A percentile compares a stretch with the other conserved stretches of the same genome.
These are phyloP conservation scores for Buphagus erythrorhynchus DNA, from an alignment of 2,797 vertebrate species.

Conservation along the genomic window DNA sequence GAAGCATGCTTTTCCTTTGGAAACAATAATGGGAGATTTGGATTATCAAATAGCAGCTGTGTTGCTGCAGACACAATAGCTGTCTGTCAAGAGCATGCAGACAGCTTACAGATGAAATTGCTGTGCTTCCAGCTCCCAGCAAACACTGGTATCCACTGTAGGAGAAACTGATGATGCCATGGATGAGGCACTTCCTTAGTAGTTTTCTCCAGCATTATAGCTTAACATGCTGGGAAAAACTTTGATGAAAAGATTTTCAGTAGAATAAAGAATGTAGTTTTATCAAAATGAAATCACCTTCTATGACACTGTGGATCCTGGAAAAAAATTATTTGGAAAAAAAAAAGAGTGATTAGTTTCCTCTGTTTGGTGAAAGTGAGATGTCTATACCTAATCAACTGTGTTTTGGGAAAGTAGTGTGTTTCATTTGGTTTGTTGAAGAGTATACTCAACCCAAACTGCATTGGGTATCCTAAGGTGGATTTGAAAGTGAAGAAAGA, in stretches of 20 bases:
- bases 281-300: neutral
- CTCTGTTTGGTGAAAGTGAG: neutral
- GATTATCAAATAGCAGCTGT: neutral
- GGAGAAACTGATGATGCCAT: neutral
- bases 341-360: neutral
- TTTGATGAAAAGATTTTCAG: neutral
- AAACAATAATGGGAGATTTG: neutral
- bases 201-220: neutral
- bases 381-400: neutral
- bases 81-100: neutral
- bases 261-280: neutral
- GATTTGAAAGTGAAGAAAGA: neutral
- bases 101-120: neutral
- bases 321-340: neutral
- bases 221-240: neutral
- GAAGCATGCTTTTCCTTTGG: conserved; percentile 1
- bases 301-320: neutral
- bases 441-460: neutral
- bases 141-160: neutral
- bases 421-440: neutral
- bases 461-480: neutral
- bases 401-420: neutral
- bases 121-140: neutral
- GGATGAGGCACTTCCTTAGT: neutral
- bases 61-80: neutral